Base-by-base conservation (phyloP, 2,113 vertebrate species). In the Festucalex cinctus region DNA sequence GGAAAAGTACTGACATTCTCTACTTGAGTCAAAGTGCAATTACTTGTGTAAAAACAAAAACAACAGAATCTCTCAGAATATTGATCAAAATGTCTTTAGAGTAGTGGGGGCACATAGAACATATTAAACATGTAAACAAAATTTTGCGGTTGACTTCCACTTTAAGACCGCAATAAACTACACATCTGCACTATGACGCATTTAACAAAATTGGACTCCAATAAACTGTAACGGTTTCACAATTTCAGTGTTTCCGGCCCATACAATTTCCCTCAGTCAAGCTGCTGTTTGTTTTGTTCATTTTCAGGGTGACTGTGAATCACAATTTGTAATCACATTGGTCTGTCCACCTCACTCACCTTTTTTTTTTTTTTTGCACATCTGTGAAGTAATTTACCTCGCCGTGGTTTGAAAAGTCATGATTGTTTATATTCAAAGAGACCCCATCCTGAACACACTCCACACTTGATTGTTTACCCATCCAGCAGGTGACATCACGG, bases 361-460 rank as follows among this genome's bases (percentile, higher is more conserved):
- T 60, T 35, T 19, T 54, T 71, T 54, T 48, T 59, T 68, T 65
- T 62, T 72, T 74, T 74, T 71, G 71, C 26, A 6, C 51, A 22
- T 67, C 69, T 76, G 75, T 74, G 76, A 67, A 69, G 77, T 84
- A 79, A 83, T 86, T 84, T 79, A 78, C 71, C 71, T 73, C 48
- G 32, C 69, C 59, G 66, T 77, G 73, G 69, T 62, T 20, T 62
- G 73, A 77, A 77, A 78, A 77, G 81, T 82, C 80, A 76, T 75
- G 79, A 85, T 79, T 84, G 83, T 82, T 90, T 86, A 80, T 86
- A 86, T 89, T 89, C 86, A 85, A 81, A 68, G 71, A 80, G 76
- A 80, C 79, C 73, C 74, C 86, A 82, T 86, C 86, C 86, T 83
- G 88, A 89, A 82, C 86, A 88, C 88, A 87, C 76, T 70, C 67